Evolutionary conservation across 2,797 vertebrate species (phyloP), one percentile per base, ranked within the genome.

Genomic region (Oceanodroma leucorhoa): DNA sequence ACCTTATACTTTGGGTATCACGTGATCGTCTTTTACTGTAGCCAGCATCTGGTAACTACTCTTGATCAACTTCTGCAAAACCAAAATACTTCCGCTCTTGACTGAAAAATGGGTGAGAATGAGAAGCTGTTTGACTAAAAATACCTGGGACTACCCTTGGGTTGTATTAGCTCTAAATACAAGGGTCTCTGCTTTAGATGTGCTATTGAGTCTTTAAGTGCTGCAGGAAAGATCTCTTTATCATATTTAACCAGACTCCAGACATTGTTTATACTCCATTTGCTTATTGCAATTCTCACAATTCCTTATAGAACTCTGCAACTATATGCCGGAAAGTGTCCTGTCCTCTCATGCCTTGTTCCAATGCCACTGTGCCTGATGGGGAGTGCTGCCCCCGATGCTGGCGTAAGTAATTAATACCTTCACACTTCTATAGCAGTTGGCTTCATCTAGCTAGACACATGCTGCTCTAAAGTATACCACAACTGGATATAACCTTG

Each of bases 351-450:
- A 98, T 99, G 97, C 99, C 99, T 65, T 99, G 99, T 83, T 98
- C 99, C 83, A 99, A 99, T 7, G 99, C 99, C 96, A 99, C 99
- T 0, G 98, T 99, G 87, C 99, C 99, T 3, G 99, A 99, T 13
- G 99, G 99, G 82, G 99, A 99, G 96, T 99, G 99, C 98, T 99
- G 99, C 96, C 99, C 99, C 30, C 98, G 99, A 82, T 99, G 99
- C 82, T 98, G 98, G 98, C 98, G 99, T 99, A 98, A 98, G 99
- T 98, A 70, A 41, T 89, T 81, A 26, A 45, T 27, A 8, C 26
- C 17, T 54, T 46, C 18, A 34, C 19, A 2, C 9, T 75, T 91
- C 55, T 67, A 12, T 7, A 65, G 21, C 43, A 53, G 29, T 14
- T 76, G 43, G n/a, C 34, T 62, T 75, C 40, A 46, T n/a, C 36